phyloP scores from a whole-genome alignment of 1,140 invertebrate species.

The Euborellia annulipes region DNA sequence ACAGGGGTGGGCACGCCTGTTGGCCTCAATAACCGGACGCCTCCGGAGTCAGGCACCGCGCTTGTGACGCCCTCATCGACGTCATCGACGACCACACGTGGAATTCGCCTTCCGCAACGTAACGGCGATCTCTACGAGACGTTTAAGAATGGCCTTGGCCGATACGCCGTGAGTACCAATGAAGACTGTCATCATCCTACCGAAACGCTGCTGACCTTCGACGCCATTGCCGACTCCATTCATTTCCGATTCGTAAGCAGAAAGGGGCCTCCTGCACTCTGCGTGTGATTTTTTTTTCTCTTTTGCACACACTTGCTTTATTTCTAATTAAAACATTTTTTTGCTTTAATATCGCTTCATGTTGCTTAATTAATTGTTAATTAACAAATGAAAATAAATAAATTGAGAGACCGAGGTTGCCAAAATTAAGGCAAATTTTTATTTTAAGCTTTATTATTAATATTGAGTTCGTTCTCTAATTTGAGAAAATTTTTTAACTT shows the following conservation, averaged over 20 bases:
- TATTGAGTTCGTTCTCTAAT: no score
- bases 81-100: constrained; percentile 5
- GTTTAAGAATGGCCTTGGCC: constrained; percentile 14
- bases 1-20: constrained; percentile 35
- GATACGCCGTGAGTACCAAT: constrained; percentile 1
- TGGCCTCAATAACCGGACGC: constrained; percentile 28
- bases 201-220: no score
- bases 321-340: no score
- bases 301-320: not conserved
- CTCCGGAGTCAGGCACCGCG: constrained; percentile 23
- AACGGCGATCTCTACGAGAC: constrained; percentile 21
- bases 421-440: no score
- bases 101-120: constrained; percentile 13
- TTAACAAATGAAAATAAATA: no score
- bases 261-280: no score
- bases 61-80: no score
- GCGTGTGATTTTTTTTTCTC: constrained; percentile 1
- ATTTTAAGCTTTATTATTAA: no score
- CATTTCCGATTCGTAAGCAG: constrained; percentile 2
- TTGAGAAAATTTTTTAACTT: no score
- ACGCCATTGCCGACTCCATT: not conserved
- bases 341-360: no score
- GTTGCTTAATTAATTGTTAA: no score
- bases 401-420: no score
- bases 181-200: not conserved